Base-by-base conservation (phyloP, 92 coral and sea anemone species). In the Palythoa grandis region DNA sequence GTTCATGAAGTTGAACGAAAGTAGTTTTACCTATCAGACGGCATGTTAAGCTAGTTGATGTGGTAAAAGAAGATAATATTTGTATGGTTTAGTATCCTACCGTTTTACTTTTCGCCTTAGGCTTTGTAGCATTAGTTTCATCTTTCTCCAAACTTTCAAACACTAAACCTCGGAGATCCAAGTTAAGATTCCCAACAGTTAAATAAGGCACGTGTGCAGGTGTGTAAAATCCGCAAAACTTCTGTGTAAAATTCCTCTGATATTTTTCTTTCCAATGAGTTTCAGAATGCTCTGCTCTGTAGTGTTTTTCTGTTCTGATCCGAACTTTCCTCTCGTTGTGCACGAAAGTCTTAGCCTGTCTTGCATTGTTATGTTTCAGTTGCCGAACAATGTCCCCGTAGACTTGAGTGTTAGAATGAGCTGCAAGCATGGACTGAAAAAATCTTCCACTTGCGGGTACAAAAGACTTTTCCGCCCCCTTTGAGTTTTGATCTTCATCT, bases 201-300 rank as follows among this genome's bases (percentile, higher is more conserved):
- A 88, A 92, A 75, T 96, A 96, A 39, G 98, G 96, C 2, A 91
- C 68, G 65, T 93, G 92, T 17, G 95, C 95, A 7, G 99, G 99
- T 1, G 99, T 92, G 79, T 92, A 96, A 68, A 96, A 96, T 1
- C 99, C 99, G 50, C 94, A 68, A 1, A 85, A 70, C n/a, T 86
- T 70, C 54, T 96, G 99, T 76, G 76, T 82, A 10, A 88, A 88
- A 56, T 90, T 92, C 61, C 98, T 84, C 68, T 87, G 78, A 75
- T 96, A 94, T 77, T 92, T 96, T n/a, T 76, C 87, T 70, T 77
- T 85, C 99, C 99, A 96, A 37, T 91, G 87, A 40, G 83, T 82
- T 11, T 88, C 89, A 25, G 91, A 82, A 56, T 87, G 86, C 16
- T 86, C 92, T 25, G 96, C 95, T 68, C 88, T 96, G 90, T 94